These are phyloP conservation scores for Salvelinus alpinus DNA, from an alignment of 2,113 vertebrate species.

Conservation along the genomic window DNA sequence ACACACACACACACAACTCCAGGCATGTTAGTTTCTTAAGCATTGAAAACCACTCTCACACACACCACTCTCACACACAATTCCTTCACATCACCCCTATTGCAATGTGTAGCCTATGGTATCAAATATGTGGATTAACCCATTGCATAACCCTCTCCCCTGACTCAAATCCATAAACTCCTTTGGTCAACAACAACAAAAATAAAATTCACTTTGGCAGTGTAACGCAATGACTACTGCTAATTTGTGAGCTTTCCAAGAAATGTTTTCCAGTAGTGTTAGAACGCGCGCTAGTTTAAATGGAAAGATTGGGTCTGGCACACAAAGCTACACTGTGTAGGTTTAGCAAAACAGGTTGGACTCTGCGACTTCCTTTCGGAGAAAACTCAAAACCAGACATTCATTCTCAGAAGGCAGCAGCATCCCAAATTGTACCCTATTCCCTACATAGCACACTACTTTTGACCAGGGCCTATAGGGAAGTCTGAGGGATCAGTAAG, in stretches of 20 bases:
- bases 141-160: neutral
- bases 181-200: neutral
- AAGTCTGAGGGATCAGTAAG: neutral
- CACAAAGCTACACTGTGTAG: neutral
- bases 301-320: neutral
- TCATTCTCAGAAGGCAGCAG: neutral
- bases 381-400: neutral
- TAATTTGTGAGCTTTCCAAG: neutral
- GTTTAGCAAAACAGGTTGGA: neutral
- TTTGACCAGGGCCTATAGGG: too few relatives aligned
- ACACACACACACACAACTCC: neutral
- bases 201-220: neutral
- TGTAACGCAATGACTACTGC: neutral
- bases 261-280: neutral
- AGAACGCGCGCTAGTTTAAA: neutral
- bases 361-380: neutral
- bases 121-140: neutral
- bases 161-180: neutral
- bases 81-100: neutral
- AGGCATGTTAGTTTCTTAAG: neutral
- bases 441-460: too few relatives aligned
- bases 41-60: neutral
- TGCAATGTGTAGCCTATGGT: neutral
- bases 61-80: neutral
- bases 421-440: too few relatives aligned